Evolutionary conservation across 2,113 vertebrate genomes (phyloP).

Genomic region (Charina bottae): DNA sequence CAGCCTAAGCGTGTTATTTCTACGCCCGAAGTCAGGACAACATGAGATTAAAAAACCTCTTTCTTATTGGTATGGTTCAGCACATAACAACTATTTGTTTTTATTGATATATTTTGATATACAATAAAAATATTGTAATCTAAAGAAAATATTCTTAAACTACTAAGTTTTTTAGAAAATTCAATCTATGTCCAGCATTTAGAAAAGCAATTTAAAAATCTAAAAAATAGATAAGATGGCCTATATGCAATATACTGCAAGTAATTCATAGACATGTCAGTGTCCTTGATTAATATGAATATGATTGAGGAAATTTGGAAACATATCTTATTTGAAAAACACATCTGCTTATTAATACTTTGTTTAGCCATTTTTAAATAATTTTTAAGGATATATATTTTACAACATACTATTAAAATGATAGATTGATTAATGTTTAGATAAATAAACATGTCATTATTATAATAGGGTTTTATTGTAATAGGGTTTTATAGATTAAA

Average conservation of each 20-base stretch:
- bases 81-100: not conserved
- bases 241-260: not conserved
- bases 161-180: not conserved
- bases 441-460: too few species aligned
- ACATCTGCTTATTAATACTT: not conserved
- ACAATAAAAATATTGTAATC: not conserved
- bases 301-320: not conserved
- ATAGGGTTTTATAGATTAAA: too few species aligned
- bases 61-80: not conserved
- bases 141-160: not conserved
- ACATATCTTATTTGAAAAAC: too few species aligned
- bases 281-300: not conserved
- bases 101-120: not conserved
- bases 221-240: not conserved
- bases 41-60: not conserved
- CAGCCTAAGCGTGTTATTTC: too few species aligned
- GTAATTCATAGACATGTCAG: not conserved
- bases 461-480: too few species aligned
- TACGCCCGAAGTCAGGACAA: too few species aligned
- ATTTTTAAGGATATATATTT: too few species aligned
- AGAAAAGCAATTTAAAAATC: not conserved
- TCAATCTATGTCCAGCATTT: not conserved
- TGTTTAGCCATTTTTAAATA: too few species aligned
- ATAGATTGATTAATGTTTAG: too few species aligned
- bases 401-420: too few species aligned